Percentiles rank a stretch among this genome's conserved stretches.
phyloP scores from a whole-genome alignment of 2,113 vertebrate species.

The Tautogolabrus adspersus region DNA sequence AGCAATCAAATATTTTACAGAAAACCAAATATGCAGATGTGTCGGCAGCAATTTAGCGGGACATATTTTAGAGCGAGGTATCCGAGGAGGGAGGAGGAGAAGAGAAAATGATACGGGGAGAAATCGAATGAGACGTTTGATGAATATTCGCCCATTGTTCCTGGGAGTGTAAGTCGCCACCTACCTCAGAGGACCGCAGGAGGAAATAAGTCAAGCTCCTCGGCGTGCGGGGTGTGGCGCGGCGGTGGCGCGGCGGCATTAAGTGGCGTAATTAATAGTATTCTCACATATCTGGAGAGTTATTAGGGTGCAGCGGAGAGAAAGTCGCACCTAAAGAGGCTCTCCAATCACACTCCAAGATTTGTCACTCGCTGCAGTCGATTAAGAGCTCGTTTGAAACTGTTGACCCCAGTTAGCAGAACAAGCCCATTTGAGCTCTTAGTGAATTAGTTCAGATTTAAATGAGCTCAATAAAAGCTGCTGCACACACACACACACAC shows the following conservation, averaged over 20 bases:
- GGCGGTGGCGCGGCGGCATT: constrained; percentile 47
- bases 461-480: constrained; percentile 49
- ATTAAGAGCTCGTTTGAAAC: constrained; percentile 82
- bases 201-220: constrained; percentile 60
- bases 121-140: constrained; percentile 74
- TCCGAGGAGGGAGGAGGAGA: constrained; percentile 2
- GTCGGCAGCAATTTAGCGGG: constrained; percentile 70
- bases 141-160: constrained; percentile 75
- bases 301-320: constrained; percentile 69
- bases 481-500: neutral
- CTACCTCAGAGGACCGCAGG: constrained; percentile 46
- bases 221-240: constrained; percentile 64
- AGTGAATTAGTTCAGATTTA: constrained; percentile 73
- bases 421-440: constrained; percentile 72
- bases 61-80: constrained; percentile 65
- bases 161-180: constrained; percentile 58
- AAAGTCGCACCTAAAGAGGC: constrained; percentile 77
- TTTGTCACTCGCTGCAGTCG: constrained; percentile 74
- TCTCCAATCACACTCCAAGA: constrained; percentile 79
- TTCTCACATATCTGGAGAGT: constrained; percentile 79
- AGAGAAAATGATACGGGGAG: constrained; percentile 31
- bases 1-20: constrained; percentile 72
- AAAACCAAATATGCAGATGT: constrained; percentile 77
- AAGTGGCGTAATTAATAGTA: constrained; percentile 79
- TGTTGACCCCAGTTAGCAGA: constrained; percentile 81